Evolutionary conservation across 2,888 invertebrate genomes (phyloP), one percentile per base, ranked within the genome.

Genomic region (Tenthredo notha): DNA sequence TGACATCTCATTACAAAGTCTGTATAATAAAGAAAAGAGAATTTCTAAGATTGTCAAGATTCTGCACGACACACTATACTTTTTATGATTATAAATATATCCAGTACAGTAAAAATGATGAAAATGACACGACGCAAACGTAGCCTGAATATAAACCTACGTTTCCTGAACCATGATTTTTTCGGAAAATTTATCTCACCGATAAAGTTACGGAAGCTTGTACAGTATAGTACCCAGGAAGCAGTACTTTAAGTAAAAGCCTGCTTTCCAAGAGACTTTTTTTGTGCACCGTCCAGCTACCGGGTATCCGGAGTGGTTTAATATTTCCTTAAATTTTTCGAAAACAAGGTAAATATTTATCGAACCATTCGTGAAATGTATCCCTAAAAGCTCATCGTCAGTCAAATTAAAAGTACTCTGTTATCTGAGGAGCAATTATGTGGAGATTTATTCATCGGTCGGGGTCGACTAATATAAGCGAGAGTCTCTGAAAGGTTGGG

Each of bases 1-100:
- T 77, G 77, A 77, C 77, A 54, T 77, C 50, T 77, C 77, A 25
- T 77, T 54, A 77, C 33, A 29, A 77, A 50, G 21, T 54, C 47
- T 29, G 18, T 29, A 74, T 21, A 29, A 67, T 33, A 77, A 29
- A 3, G 29, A 50, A 54, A 54, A 61, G 25, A 25, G 50, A 33
- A 74, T 5, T 43, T 29, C 9, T 43, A 43, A 74, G 43, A 74
- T 74, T 43, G 74, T 43, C 12, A 29, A 67, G 67, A 33, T 33
- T 67, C 18, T 18, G 5, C 33, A 15, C 67, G 33, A 5, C 12
- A 67, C n/a, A 18, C 29, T 67, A 67, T 18, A 40, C 50, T 29
- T 54, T 50, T 54, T 77, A 33, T 50, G 50, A 50, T 25, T 75
- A 75, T 10, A 15, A 21, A 61, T 3, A 25, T 21, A 61, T 2